Evolutionary conservation across 1,140 invertebrate species (phyloP).

Genomic region (Drosophila subpulchrella): DNA sequence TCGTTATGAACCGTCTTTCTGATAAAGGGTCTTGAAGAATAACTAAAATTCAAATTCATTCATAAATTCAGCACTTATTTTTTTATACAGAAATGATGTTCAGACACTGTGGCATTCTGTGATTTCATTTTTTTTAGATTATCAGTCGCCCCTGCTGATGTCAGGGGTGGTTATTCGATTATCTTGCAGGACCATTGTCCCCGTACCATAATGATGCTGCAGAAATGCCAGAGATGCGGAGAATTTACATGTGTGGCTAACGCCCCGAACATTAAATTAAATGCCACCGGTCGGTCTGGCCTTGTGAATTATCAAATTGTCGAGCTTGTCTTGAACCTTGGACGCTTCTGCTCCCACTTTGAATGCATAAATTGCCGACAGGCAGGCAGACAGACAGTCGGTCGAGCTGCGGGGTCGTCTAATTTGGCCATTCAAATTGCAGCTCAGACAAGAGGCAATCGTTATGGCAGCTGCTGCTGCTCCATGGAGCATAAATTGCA

Average conservation of each 20-base stretch:
- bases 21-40: too few species aligned
- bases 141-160: slow-evolving; percentile 40
- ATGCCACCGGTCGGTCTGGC: slow-evolving; percentile 48
- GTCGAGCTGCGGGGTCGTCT: slow-evolving; percentile 24
- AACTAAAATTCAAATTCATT: too few species aligned
- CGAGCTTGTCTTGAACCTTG: slow-evolving; percentile 13
- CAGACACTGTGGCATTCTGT: slow-evolving; percentile 51
- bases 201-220: slow-evolving; percentile 44
- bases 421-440: slow-evolving; percentile 77
- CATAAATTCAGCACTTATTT: not conserved
- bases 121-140: slow-evolving; percentile 51
- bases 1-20: too few species aligned
- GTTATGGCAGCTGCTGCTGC: slow-evolving; percentile 51
- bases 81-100: slow-evolving; percentile 5
- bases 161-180: slow-evolving; percentile 26
- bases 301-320: slow-evolving; percentile 59
- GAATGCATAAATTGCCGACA: slow-evolving; percentile 56
- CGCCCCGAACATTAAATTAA: slow-evolving; percentile 65
- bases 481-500: slow-evolving; percentile 73
- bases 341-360: slow-evolving; percentile 28
- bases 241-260: slow-evolving; percentile 69
- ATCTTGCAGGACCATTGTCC: slow-evolving; percentile 2
- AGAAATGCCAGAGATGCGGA: slow-evolving; percentile 28
- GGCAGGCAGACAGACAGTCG: slow-evolving; percentile 30
- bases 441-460: slow-evolving; percentile 65